Conservation (phyloP, 2,113 vertebrate genomes). For the Canis aureus region DNA sequence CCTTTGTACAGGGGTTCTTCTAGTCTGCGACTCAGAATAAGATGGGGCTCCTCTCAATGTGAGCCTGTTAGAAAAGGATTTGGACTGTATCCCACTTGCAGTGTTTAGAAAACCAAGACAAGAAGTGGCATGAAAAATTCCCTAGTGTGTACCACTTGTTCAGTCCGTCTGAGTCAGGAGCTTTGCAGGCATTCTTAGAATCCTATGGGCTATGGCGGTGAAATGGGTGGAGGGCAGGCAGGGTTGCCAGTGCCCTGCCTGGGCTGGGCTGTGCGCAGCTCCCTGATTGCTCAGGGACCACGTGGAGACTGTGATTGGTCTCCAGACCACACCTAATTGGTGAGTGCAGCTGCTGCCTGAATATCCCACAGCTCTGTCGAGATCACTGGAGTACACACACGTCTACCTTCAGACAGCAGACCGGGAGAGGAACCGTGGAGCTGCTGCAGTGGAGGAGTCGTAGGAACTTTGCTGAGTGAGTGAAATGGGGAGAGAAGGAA, state of each 20-base stretch:
- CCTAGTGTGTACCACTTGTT: not conserved
- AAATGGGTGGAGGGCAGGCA: not conserved
- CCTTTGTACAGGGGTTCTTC: not conserved
- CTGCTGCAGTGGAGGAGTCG: not conserved
- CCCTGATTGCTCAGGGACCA: conserved; percentile 73
- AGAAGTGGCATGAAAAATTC: conserved; percentile 49
- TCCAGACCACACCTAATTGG: conserved; percentile 93
- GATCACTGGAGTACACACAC: not conserved
- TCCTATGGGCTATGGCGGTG: not conserved
- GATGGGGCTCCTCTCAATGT: not conserved
- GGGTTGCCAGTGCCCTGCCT: conserved; percentile 51
- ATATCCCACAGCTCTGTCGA: conserved; percentile 67
- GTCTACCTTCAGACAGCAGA: not conserved
- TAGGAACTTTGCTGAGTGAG: conserved; percentile 70
- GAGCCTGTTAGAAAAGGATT: not conserved
- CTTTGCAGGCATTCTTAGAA: not conserved
- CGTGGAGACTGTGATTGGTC: conserved; percentile 78
- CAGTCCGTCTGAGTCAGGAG: not conserved
- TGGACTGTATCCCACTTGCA: not conserved
- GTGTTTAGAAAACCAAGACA: conserved; percentile 19
- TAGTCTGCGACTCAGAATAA: not conserved
- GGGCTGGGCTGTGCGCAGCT: conserved; percentile 54
- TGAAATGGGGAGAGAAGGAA: conserved; percentile 34
- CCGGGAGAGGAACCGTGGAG: not conserved
- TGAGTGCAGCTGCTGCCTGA: conserved; percentile 84